Conservation (phyloP, 2,888 invertebrate species). For the Suillia variegata region DNA sequence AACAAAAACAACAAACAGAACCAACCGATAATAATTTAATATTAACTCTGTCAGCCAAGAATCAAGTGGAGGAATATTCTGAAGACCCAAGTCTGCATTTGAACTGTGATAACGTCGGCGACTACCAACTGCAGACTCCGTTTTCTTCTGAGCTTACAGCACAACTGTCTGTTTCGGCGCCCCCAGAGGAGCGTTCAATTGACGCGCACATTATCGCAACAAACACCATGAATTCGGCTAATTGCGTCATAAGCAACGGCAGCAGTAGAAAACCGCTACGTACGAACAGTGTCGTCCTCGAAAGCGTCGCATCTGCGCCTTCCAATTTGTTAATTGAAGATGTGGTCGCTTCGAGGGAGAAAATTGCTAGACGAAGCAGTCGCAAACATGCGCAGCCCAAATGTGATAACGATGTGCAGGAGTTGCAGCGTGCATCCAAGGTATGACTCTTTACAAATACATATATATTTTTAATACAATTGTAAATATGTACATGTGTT, state of each 20-base stretch:
- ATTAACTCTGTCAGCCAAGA: slow-evolving; percentile 12
- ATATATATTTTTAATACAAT: too few species aligned
- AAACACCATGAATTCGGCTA: not conserved
- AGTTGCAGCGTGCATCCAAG: slow-evolving; percentile 67
- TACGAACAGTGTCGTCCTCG: too few species aligned
- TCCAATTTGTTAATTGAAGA: slow-evolving; percentile 64
- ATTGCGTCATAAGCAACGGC: not conserved
- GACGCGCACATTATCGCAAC: not conserved
- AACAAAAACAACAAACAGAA: slow-evolving; percentile 3
- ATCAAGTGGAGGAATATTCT: too few species aligned
- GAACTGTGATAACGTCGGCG: slow-evolving; percentile 11
- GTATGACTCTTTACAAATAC: slow-evolving; percentile 35
- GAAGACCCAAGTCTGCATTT: slow-evolving; percentile 18
- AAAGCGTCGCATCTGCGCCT: not conserved
- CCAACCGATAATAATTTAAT: too few species aligned
- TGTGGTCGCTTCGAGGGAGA: slow-evolving; percentile 42
- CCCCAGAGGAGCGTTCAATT: not conserved
- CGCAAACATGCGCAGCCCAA: too few species aligned
- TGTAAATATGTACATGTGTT: too few species aligned
- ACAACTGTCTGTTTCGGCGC: too few species aligned
- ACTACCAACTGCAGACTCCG: not conserved
- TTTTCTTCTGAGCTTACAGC: too few species aligned
- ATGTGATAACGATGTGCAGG: slow-evolving; percentile 66
- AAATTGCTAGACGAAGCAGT: slow-evolving; percentile 30
- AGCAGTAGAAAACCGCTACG: slow-evolving; percentile 1